phyloP scores from a whole-genome alignment of 2,797 vertebrate species.

The Thaleichthys pacificus region DNA sequence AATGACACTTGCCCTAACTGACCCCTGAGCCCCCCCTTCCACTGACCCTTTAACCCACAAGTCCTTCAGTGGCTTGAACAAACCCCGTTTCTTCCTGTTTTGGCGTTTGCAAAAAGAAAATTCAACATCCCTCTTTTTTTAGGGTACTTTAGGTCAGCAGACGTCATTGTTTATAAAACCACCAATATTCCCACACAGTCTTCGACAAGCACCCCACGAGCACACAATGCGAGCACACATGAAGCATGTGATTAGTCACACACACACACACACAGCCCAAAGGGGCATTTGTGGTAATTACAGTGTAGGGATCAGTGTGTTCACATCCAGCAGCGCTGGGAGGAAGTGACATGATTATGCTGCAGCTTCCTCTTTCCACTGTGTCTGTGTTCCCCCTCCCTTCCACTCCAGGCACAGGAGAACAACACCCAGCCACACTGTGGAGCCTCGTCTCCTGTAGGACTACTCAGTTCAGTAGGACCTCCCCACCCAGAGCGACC shows the following conservation, averaged over 20 bases:
- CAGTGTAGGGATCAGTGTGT: conserved; percentile 38
- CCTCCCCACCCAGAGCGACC: too few relatives aligned
- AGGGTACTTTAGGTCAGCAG: background rate
- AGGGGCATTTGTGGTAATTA: conserved; percentile 44
- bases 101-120: background rate
- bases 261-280: background rate
- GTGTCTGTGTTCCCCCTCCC: conserved; percentile 46
- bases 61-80: too few relatives aligned
- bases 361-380: conserved; percentile 46
- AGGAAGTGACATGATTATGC: conserved; percentile 49
- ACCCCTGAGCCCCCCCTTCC: background rate
- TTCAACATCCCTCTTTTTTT: background rate
- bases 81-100: too few relatives aligned
- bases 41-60: too few relatives aligned
- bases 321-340: conserved; percentile 8
- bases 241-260: conserved; percentile 13
- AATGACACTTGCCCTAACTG: background rate
- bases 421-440: background rate
- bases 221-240: background rate
- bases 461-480: too few relatives aligned
- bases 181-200: too few relatives aligned
- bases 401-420: background rate
- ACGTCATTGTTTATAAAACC: conserved; percentile 1
- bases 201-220: background rate
- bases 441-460: too few relatives aligned